Percentiles rank a stretch among this genome's conserved stretches.
phyloP scores from a whole-genome alignment of 2,888 invertebrate genomes.

The Tetrapedia diversipes region DNA sequence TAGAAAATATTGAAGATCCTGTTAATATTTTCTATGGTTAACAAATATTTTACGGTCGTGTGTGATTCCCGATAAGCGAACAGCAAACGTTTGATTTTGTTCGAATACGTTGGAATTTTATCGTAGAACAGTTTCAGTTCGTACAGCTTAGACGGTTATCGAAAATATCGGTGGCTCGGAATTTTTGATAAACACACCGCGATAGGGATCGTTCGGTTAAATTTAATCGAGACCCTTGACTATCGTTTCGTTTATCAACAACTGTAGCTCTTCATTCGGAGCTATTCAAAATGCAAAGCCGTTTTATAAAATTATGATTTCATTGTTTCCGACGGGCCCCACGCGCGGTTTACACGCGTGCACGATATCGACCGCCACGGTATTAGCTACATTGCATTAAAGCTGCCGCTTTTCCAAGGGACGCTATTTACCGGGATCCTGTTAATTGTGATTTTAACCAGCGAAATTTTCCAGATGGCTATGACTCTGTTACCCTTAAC shows the following conservation, averaged over 20 bases:
- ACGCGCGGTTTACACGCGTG: background rate
- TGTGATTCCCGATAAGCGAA: too few relatives aligned
- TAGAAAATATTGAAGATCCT: too few relatives aligned
- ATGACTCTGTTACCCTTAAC: background rate
- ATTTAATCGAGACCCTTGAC: background rate
- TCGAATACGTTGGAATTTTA: background rate
- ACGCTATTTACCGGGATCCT: background rate
- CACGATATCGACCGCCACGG: background rate
- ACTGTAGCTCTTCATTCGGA: background rate
- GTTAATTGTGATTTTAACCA: background rate
- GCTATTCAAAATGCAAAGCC: constrained; percentile 3
- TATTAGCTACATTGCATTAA: constrained; percentile 11
- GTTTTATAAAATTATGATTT: constrained; percentile 24
- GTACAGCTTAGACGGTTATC: background rate
- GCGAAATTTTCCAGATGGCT: background rate
- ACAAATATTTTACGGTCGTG: too few relatives aligned
- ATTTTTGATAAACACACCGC: background rate
- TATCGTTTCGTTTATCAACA: constrained; percentile 9
- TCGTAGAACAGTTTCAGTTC: background rate
- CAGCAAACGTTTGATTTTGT: too few relatives aligned
- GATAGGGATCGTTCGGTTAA: background rate
- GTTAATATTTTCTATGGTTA: too few relatives aligned
- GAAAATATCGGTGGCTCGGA: background rate
- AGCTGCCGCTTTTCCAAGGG: background rate
- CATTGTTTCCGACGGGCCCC: background rate